Base-by-base conservation (phyloP, 2,888 invertebrate species). In the Calliphora vomitoria region DNA sequence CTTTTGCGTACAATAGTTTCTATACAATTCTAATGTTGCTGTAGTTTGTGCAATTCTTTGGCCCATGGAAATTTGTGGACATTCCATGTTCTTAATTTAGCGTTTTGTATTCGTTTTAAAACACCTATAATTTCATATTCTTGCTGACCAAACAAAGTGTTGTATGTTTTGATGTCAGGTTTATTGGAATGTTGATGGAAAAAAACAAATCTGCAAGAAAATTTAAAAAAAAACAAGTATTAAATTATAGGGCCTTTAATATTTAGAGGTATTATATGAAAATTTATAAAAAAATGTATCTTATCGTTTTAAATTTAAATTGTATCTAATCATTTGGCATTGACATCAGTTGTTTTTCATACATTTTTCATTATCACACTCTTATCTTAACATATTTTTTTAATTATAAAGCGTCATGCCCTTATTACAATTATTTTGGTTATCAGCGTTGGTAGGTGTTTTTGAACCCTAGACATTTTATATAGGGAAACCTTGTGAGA, bases 61-160 rank as follows among this genome's bases (percentile, higher is more conserved):
- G 82, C 50, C 35, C 60, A 74, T 84, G 74, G 75, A 71, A 87
- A 83, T 71, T 81, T 53, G 44, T 71, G 81, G 64, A 64, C 75
- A 89, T 88, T 86, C 85, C 88, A 88, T 87, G 74, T 83, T 80
- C 68, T 78, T 85, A 82, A 85, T 88, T 89, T 85, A 78, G 85
- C 55, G 53, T 50, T 81, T 76, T 60, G 72, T 60, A 55, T 50
- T 35, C 11, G 41, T 60, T 80, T 68, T 35, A 68, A 64, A 64
- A 35, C 44, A 55, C 55, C 44, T 72, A 62, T 60, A 44, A 58
- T 60, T 85, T 62, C 20, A 4, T 62, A 62, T 20, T 18, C 69
- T 66, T 84, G 53, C 4, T 60, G 38, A 15, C 53, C 53, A 76
- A 55, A 50, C 10, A 4, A 18, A 20, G 15, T 6, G n/a, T 76